Conservation (phyloP, 2,797 vertebrate genomes). For the Xenops minutus region DNA sequence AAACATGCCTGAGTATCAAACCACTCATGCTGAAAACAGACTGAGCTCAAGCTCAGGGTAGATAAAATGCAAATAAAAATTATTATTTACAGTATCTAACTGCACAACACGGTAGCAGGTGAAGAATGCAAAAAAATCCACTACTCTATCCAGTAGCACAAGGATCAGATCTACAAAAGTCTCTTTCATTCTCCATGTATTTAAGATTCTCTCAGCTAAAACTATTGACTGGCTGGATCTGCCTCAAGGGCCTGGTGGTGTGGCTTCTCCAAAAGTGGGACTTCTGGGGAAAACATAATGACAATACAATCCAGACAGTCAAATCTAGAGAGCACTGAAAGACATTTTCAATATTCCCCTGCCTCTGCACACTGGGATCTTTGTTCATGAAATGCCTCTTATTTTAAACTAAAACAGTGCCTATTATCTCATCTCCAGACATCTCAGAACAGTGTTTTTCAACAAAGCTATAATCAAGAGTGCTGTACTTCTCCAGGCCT, state of each 20-base stretch:
- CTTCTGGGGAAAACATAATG: slow-evolving; percentile 17
- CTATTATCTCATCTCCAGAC: slow-evolving; percentile 55
- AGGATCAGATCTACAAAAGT: background rate
- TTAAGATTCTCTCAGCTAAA: slow-evolving; percentile 1
- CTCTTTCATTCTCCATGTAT: background rate
- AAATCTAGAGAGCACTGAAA: slow-evolving; percentile 18
- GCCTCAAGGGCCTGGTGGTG: background rate
- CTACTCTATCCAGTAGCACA: background rate
- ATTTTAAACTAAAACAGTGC: slow-evolving; percentile 47
- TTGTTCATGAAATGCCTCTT: slow-evolving; percentile 51
- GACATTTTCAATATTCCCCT: slow-evolving; percentile 25
- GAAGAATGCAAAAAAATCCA: background rate
- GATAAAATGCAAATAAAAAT: slow-evolving; percentile 3
- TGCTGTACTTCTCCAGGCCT: slow-evolving; percentile 10
- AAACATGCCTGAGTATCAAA: background rate
- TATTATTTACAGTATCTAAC: background rate
- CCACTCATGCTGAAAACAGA: background rate
- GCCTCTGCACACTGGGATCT: slow-evolving; percentile 2
- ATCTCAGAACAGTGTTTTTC: slow-evolving; percentile 35
- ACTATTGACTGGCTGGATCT: background rate
- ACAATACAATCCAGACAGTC: background rate
- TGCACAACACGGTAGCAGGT: background rate
- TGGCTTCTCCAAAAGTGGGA: background rate
- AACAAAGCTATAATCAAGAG: slow-evolving; percentile 54
- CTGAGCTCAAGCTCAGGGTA: background rate